Percentiles rank a stretch among this genome's conserved stretches.
These are phyloP conservation scores for Microdon myrmicae DNA, from an alignment of 2,888 invertebrate genomes.

Conservation along the genomic window DNA sequence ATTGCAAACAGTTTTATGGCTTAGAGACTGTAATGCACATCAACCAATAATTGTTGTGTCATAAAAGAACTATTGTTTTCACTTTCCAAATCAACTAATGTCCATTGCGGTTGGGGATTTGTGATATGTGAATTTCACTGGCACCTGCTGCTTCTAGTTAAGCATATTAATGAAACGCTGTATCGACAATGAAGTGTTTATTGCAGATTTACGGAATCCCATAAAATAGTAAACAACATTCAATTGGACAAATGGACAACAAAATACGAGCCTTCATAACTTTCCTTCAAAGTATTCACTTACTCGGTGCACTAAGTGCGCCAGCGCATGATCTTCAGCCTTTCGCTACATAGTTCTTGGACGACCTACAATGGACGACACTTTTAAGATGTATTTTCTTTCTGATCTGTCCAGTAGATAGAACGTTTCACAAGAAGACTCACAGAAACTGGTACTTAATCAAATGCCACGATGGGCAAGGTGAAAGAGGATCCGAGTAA, in stretches of 20 bases:
- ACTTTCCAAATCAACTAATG: too few relatives aligned
- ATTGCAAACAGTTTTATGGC: too few relatives aligned
- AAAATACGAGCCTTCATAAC: conserved; percentile 11
- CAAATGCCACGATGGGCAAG: too few relatives aligned
- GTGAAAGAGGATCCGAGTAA: too few relatives aligned
- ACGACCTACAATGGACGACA: conserved; percentile 49
- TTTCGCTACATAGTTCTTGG: conserved; percentile 41
- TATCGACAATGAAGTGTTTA: conserved; percentile 27
- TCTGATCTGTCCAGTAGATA: conserved; percentile 35
- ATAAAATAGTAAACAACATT: conserved; percentile 24
- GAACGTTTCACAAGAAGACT: conserved; percentile 27
- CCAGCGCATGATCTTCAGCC: conserved; percentile 17
- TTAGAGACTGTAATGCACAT: too few relatives aligned
- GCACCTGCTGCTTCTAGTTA: conserved; percentile 7
- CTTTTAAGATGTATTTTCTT: conserved; percentile 34
- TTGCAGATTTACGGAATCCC: conserved; percentile 30
- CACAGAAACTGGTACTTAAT: conserved; percentile 8
- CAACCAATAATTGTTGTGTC: too few relatives aligned
- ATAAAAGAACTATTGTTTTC: too few relatives aligned
- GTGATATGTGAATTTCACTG: conserved; percentile 40
- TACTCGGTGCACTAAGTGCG: background rate
- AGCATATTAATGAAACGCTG: conserved; percentile 41
- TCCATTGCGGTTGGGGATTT: too few relatives aligned
- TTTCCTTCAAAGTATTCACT: conserved; percentile 33
- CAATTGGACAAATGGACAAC: background rate